Evolutionary conservation across 2,113 vertebrate genomes (phyloP).

Genomic region (Dasypus novemcinctus): DNA sequence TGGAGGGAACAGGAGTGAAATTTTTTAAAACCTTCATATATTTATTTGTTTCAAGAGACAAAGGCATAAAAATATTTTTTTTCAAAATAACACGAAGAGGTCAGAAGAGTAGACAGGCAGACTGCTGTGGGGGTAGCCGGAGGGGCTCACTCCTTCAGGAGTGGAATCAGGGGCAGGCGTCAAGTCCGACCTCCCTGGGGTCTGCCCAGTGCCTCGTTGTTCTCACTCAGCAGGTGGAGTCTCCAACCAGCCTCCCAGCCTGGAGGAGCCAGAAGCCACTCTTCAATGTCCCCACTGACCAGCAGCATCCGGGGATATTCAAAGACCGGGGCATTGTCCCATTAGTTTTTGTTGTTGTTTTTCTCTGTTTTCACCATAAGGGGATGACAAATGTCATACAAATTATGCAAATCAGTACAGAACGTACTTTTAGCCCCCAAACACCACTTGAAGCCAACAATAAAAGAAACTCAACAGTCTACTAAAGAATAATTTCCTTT

Average conservation of each 20-base stretch:
- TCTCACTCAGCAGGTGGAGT: background rate
- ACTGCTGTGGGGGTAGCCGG: background rate
- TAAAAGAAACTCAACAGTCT: background rate
- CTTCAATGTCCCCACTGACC: background rate
- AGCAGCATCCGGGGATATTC: background rate
- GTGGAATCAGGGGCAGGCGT: background rate
- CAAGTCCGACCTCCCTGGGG: background rate
- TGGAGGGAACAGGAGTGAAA: background rate
- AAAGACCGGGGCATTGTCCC: background rate
- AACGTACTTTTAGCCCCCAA: slow-evolving; percentile 6
- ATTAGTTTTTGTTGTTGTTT: background rate
- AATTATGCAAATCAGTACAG: background rate
- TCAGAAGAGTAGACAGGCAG: background rate
- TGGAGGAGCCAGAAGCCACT: background rate
- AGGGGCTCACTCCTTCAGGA: background rate
- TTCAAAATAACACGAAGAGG: background rate
- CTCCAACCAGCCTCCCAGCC: background rate
- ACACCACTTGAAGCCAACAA: background rate
- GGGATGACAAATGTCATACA: background rate
- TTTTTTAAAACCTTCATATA: background rate
- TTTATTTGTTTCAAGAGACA: background rate
- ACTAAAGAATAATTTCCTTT: slow-evolving; percentile 39
- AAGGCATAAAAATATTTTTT: background rate
- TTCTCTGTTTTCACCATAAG: background rate
- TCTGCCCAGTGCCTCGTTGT: fast-evolving